Conservation (phyloP, 2,113 vertebrate species). For the Epinephelus fuscoguttatus region DNA sequence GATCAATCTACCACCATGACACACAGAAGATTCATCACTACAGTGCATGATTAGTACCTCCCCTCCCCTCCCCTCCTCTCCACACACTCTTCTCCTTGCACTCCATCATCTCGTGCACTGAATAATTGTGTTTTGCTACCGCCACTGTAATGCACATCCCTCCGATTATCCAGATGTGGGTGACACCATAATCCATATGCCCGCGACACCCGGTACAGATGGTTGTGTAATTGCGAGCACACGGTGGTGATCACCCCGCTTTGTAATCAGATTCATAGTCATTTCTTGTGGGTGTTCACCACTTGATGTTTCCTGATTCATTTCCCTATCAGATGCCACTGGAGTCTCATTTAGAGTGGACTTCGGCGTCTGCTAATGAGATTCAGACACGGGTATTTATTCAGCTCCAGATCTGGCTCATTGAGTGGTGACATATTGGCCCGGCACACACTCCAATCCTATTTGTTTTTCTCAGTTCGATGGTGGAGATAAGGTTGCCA, state of each 20-base stretch:
- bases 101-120: constrained; percentile 70
- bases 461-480: constrained; percentile 42
- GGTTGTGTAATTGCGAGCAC: constrained; percentile 73
- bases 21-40: constrained; percentile 72
- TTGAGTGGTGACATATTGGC: constrained; percentile 59
- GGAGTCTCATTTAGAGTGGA: constrained; percentile 46
- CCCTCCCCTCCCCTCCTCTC: constrained; percentile 39
- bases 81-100: constrained; percentile 49
- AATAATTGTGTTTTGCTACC: constrained; percentile 72
- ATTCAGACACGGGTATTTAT: constrained; percentile 32
- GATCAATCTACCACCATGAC: constrained; percentile 52
- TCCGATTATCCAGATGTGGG: constrained; percentile 67
- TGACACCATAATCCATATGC: constrained; percentile 70
- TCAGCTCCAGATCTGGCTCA: constrained; percentile 58
- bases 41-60: constrained; percentile 65
- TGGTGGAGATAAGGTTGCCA: constrained; percentile 34
- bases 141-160: constrained; percentile 57
- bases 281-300: constrained; percentile 51
- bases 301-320: constrained; percentile 54
- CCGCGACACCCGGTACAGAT: constrained; percentile 67
- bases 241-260: constrained; percentile 56
- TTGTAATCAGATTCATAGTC: constrained; percentile 65
- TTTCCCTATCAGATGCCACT: constrained; percentile 47
- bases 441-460: constrained; percentile 31
- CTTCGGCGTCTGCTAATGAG: constrained; percentile 50